phyloP scores from a whole-genome alignment of 1,140 invertebrate species.

The Nymphalis io region DNA sequence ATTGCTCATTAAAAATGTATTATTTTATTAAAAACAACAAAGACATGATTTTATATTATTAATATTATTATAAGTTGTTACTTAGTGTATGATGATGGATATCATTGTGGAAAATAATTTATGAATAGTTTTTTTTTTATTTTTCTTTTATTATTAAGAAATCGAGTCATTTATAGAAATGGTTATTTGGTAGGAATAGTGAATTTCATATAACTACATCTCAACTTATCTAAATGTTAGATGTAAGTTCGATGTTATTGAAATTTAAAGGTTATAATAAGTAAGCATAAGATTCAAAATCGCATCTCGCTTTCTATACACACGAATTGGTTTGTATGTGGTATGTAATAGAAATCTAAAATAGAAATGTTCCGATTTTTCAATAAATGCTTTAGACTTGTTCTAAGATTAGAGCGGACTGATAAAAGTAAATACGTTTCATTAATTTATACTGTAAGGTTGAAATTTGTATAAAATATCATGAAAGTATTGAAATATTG shows the following conservation, averaged over 20 bases:
- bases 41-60: constrained; percentile 1
- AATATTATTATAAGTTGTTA: neutral
- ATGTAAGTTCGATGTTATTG: neutral
- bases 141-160: neutral
- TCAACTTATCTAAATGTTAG: neutral
- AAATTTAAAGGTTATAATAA: no score
- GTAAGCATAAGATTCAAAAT: no score
- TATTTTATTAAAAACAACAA: neutral
- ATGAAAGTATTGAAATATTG: no score
- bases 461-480: no score
- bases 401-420: no score
- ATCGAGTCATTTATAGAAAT: neutral
- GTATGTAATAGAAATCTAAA: no score
- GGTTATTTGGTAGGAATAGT: neutral
- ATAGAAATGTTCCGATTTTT: no score
- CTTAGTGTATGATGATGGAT: neutral
- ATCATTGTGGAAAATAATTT: neutral
- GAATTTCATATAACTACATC: constrained; percentile 2
- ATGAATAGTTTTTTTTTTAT: neutral
- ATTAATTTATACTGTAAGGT: no score
- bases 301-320: no score
- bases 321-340: no score
- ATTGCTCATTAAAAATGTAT: neutral
- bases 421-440: no score
- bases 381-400: no score